Conservation (phyloP, 2,113 vertebrate genomes). For the Phalacrocorax aristotelis region DNA sequence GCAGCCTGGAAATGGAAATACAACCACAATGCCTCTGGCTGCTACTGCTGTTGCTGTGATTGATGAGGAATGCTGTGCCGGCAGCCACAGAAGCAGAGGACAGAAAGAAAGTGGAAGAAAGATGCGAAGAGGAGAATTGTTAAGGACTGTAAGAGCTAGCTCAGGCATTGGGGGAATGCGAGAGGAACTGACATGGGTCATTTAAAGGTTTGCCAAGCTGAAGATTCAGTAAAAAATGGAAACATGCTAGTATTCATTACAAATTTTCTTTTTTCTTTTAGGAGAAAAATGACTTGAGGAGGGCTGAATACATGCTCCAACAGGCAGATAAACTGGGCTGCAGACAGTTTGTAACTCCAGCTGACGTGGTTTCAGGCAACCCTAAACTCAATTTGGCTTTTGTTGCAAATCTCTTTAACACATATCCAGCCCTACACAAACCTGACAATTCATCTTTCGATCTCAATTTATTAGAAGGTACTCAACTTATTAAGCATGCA, state of each 20-base stretch:
- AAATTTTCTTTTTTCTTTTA: constrained; percentile 56
- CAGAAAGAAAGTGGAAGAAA: neutral
- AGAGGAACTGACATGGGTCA: neutral
- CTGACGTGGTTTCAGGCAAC: constrained; percentile 92
- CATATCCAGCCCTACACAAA: constrained; percentile 81
- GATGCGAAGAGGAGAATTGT: neutral
- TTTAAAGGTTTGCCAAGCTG: neutral
- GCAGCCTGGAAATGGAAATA: neutral
- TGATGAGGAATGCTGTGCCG: neutral
- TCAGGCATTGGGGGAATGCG: neutral
- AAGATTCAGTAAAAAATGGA: neutral
- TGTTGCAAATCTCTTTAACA: constrained; percentile 96
- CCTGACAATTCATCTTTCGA: constrained; percentile 76
- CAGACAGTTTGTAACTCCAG: constrained; percentile 93
- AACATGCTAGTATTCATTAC: neutral
- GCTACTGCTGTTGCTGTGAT: neutral
- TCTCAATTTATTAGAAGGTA: constrained; percentile 85
- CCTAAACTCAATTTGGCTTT: constrained; percentile 96
- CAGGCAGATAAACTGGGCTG: constrained; percentile 92
- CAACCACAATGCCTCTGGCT: neutral
- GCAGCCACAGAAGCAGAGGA: neutral
- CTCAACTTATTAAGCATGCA: neutral
- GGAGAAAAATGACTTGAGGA: constrained; percentile 84
- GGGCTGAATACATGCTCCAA: constrained; percentile 90
- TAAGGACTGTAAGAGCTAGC: neutral